A percentile compares a stretch with the other conserved stretches of the same genome.
phyloP scores from a whole-genome alignment of 2,113 vertebrate genomes.

The Reinhardtius hippoglossoides region DNA sequence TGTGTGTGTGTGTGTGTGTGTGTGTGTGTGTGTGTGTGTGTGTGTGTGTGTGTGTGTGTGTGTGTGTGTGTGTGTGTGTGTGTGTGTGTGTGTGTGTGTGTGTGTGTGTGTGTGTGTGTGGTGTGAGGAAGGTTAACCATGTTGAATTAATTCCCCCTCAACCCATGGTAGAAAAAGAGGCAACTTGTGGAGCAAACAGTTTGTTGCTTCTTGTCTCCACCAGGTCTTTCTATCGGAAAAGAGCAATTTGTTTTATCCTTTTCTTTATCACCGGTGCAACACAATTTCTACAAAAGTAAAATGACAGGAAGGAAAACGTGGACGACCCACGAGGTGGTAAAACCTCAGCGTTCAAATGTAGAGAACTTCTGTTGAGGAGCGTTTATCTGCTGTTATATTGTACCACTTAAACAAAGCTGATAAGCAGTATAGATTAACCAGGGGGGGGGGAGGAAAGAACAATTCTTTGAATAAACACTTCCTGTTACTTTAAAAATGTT shows the following conservation, averaged over 20 bases:
- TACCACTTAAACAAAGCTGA: slow-evolving; percentile 16
- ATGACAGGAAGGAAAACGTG: too few relatives aligned
- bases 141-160: slow-evolving; percentile 16
- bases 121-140: slow-evolving; percentile 4
- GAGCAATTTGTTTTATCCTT: background rate
- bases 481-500: too few relatives aligned
- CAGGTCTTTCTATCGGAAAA: slow-evolving; percentile 10
- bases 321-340: slow-evolving; percentile 7
- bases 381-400: slow-evolving; percentile 49
- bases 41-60: background rate
- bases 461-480: background rate
- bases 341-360: slow-evolving; percentile 30
- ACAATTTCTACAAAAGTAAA: too few relatives aligned
- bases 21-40: too few relatives aligned
- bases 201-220: background rate
- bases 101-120: too few relatives aligned
- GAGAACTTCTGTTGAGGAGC: slow-evolving; percentile 41
- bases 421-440: too few relatives aligned
- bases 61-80: background rate
- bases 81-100: slow-evolving; percentile 3
- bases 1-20: background rate
- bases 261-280: too few relatives aligned
- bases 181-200: slow-evolving; percentile 11
- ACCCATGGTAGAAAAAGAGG: background rate
- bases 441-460: background rate